phyloP scores from a whole-genome alignment of 2,888 invertebrate genomes.

The Brachyopa scutellaris region DNA sequence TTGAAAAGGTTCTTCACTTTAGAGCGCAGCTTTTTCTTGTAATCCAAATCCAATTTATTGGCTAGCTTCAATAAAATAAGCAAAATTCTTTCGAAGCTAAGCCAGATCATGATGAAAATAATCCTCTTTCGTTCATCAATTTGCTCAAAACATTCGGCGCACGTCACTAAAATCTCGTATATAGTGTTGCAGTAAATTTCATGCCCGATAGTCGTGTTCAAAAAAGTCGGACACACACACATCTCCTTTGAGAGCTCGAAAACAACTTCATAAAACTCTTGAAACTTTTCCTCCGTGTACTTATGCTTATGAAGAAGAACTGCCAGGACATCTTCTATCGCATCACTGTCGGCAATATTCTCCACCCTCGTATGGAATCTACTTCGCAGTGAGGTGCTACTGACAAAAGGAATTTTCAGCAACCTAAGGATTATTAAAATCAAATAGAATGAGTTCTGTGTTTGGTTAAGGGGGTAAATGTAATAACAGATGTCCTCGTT shows the following conservation, averaged over 20 bases:
- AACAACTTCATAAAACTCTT: slow-evolving; percentile 74
- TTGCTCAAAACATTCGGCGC: slow-evolving; percentile 82
- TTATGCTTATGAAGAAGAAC: slow-evolving; percentile 75
- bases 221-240: slow-evolving; percentile 84
- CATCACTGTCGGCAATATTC: slow-evolving; percentile 81
- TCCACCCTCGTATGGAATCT: slow-evolving; percentile 79
- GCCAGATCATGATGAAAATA: slow-evolving; percentile 85
- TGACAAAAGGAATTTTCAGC: slow-evolving; percentile 84
- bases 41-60: slow-evolving; percentile 78
- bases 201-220: slow-evolving; percentile 84
- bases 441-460: slow-evolving; percentile 84
- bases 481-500: slow-evolving; percentile 86
- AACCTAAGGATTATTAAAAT: slow-evolving; percentile 84
- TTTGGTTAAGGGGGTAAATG: slow-evolving; percentile 86
- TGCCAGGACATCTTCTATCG: slow-evolving; percentile 83
- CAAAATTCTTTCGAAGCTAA: slow-evolving; percentile 84
- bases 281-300: slow-evolving; percentile 46
- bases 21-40: slow-evolving; percentile 78
- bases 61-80: slow-evolving; percentile 82
- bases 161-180: slow-evolving; percentile 82
- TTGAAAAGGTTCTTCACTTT: slow-evolving; percentile 84
- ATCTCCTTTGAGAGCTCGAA: slow-evolving; percentile 82
- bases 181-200: slow-evolving; percentile 84
- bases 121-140: slow-evolving; percentile 81
- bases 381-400: slow-evolving; percentile 81